Evolutionary conservation across 53 echinoderm and acorn worm species (phyloP).

Genomic region (Paracentrotus lividus): DNA sequence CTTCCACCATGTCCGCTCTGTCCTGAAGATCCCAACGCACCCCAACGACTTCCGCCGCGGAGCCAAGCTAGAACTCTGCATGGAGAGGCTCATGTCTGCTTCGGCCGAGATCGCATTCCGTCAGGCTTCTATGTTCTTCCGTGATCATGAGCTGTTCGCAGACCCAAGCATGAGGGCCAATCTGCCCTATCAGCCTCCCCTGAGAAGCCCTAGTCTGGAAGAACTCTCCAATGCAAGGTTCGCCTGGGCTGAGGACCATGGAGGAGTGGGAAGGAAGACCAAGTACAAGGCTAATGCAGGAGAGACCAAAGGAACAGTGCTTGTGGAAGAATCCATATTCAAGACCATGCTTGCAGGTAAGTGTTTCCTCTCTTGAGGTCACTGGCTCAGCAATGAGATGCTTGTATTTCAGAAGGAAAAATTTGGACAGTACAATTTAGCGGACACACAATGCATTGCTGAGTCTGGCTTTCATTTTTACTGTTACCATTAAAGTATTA

Average conservation of each 20-base stretch:
- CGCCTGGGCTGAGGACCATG: constrained; percentile 87
- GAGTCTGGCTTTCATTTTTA: too few relatives aligned
- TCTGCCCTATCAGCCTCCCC: constrained; percentile 87
- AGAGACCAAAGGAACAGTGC: constrained; percentile 77
- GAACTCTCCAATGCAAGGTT: constrained; percentile 94
- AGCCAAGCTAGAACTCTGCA: constrained; percentile 44
- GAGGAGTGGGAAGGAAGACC: constrained; percentile 51
- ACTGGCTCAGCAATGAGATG: neutral
- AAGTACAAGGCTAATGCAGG: constrained; percentile 67
- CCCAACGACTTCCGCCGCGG: constrained; percentile 60
- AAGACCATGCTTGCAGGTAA: constrained; percentile 92
- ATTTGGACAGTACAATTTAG: too few relatives aligned
- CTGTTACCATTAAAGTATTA: too few relatives aligned
- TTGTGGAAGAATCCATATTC: constrained; percentile 95
- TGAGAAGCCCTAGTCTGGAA: constrained; percentile 92
- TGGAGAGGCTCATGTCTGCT: constrained; percentile 86
- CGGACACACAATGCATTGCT: too few relatives aligned
- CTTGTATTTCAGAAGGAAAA: too few relatives aligned
- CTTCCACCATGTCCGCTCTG: constrained; percentile 80
- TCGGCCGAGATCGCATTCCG: constrained; percentile 97
- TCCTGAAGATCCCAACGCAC: constrained; percentile 76
- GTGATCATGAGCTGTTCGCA: constrained; percentile 93
- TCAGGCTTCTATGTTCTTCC: constrained; percentile 93
- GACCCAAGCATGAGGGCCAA: constrained; percentile 95
- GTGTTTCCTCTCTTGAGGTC: neutral